These are phyloP conservation scores for Cynopterus sphinx DNA, from an alignment of 2,797 vertebrate species.

Conservation along the genomic window DNA sequence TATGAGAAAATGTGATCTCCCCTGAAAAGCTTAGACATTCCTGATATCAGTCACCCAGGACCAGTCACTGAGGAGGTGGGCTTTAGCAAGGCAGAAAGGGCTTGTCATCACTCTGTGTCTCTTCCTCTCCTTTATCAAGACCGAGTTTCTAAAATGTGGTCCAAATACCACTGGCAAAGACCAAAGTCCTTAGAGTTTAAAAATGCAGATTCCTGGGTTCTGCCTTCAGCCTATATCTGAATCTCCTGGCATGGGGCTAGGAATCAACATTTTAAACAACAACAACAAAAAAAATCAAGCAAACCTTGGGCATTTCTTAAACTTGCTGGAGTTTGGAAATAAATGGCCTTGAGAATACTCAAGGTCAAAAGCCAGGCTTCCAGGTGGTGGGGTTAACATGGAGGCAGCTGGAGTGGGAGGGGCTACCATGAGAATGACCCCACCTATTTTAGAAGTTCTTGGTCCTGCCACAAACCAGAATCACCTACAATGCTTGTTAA, in stretches of 20 bases:
- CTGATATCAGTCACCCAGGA: background rate
- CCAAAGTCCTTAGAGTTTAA: background rate
- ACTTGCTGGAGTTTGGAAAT: background rate
- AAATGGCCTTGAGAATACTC: background rate
- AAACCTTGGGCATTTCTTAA: background rate
- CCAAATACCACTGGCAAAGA: background rate
- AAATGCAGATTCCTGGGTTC: background rate
- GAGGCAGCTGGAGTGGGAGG: background rate
- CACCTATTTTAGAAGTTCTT: background rate
- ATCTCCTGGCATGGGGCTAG: background rate
- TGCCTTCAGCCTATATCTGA: background rate
- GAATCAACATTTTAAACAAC: background rate
- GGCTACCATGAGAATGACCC: background rate
- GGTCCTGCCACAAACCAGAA: background rate
- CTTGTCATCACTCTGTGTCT: background rate
- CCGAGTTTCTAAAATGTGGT: background rate
- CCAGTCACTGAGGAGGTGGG: background rate
- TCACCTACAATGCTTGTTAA: background rate
- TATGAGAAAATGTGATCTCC: background rate
- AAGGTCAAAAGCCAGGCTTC: background rate
- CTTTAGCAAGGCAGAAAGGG: background rate
- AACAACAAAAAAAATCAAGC: background rate
- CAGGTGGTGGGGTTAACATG: background rate
- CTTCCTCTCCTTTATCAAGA: background rate
- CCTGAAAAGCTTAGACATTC: background rate